Evolutionary conservation across 1,140 invertebrate species (phyloP), one percentile per base, ranked within the genome.

Genomic region (Ridgeia piscesae): DNA sequence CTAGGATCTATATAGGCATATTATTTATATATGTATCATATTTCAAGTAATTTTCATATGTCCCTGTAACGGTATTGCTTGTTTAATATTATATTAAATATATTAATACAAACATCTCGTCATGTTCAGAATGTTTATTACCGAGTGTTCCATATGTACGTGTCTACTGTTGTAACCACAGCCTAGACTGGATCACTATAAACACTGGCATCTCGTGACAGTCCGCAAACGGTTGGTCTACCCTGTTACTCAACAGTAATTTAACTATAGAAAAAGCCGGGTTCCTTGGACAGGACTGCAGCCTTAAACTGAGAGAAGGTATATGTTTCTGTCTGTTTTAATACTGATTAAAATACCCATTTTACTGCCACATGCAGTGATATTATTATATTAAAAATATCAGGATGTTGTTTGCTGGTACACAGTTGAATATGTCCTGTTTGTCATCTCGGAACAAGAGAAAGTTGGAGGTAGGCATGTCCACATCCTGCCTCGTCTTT

Each of bases 1-100:
- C n/a, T 90, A 17, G 89, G 89, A 33, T 90, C 89, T 90, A 90
- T 33, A 33, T 90, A 90, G 89, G 35, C 89, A 90, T 90, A 90
- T 31, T 90, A 90, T 90, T 90, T 90, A 34, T 90, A 34, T 90
- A 21, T 90, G n/a, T 90, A 90, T 90, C 1, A 90, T 14, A 90
- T 4, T 90, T 90, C 89, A 90, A 90, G 89, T 27, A 8, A 90
- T 90, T 90, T 90, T 90, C 89, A 6, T 90, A 90, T 90, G 4
- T 33, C 89, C 89, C 17, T n/a, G n/a, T n/a, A n/a, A n/a, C n/a
- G n/a, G n/a, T n/a, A n/a, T n/a, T n/a, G n/a, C n/a, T n/a, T n/a
- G n/a, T n/a, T n/a, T n/a, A n/a, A n/a, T n/a, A n/a, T n/a, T n/a
- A n/a, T n/a, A n/a, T n/a, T n/a, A n/a, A n/a, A n/a, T n/a, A n/a